These are phyloP conservation scores for Monodelphis domestica DNA, from an alignment of 2,797 vertebrate species.

Conservation along the genomic window DNA sequence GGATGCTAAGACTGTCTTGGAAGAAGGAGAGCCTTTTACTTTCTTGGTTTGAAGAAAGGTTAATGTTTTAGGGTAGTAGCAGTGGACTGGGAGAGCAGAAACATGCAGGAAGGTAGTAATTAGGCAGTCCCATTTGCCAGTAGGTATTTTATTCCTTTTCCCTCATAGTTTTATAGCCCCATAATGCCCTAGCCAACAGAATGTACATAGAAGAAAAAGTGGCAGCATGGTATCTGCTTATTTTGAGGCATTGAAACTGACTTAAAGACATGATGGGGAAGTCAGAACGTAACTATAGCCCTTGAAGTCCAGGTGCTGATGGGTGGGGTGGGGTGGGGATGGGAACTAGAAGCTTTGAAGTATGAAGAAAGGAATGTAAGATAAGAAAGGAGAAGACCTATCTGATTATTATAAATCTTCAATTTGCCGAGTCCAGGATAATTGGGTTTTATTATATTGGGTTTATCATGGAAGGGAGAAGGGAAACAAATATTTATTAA, in stretches of 20 bases:
- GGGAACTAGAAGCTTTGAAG: constrained; percentile 4
- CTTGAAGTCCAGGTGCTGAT: background rate
- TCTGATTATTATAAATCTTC: background rate
- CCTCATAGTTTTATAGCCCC: background rate
- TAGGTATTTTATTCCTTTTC: background rate
- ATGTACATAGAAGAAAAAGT: background rate
- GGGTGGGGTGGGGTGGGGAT: background rate
- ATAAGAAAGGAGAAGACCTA: background rate
- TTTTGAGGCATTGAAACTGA: background rate
- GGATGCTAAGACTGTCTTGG: background rate
- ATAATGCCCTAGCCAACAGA: background rate
- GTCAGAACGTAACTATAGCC: background rate
- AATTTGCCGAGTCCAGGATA: background rate
- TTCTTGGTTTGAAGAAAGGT: background rate
- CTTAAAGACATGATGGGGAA: background rate
- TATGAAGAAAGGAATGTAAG: background rate
- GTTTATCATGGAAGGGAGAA: background rate
- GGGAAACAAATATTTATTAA: background rate
- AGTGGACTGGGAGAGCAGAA: background rate
- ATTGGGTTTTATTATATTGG: background rate
- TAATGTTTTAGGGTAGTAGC: background rate
- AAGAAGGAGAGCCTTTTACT: background rate
- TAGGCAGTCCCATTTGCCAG: background rate
- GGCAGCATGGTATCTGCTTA: background rate
- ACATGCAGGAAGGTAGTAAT: background rate